Evolutionary conservation across 2,888 invertebrate genomes (phyloP), one percentile per base, ranked within the genome.

Genomic region (Cantharis flavilabris): DNA sequence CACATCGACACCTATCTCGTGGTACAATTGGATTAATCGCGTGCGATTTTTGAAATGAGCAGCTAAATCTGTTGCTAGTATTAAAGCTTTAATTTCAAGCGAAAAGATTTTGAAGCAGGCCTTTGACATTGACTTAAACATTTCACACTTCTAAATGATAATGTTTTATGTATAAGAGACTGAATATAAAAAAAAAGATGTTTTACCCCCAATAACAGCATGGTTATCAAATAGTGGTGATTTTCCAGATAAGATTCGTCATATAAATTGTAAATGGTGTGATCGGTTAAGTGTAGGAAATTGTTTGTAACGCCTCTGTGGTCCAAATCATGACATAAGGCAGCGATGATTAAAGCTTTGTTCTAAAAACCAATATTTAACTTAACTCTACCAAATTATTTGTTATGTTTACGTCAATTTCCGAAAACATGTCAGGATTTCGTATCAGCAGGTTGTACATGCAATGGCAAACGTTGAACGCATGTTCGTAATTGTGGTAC

Each of bases 401-500:
- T 3, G 20, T 1, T 20, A 26, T 26, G 74, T 64, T 81, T 83
- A 91, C 91, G 89, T 92, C 91, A 73, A 87, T 79, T 76, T 86
- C 85, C 80, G 89, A 88, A 81, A 92, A 91, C 76, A 86, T 84
- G 2, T 89, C 89, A 7, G 80, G 75, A 81, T 92, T 92, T 74
- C 88, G 89, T 20, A 82, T 83, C 18, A 92, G 84, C 33, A 92
- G 90, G 77, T 91, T 85, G 80, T 88, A 92, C 90, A 92, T 90
- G 69, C 91, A 91, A 83, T 93, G 92, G 0, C 90, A 89, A 72
- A 92, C 92, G 73, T 90, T 90, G 85, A 92, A 92, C 0, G 92
- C 92, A 81, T 93, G 93, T 72, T 92, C 91, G 1, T 91, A 91
- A 84, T 92, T 92, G 82, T 93, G 92, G 82, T 92, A 93, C 0